Percentiles rank a stretch among this genome's conserved stretches.
These are phyloP conservation scores for Callinectes sapidus DNA, from an alignment of 2,888 invertebrate species.

Conservation along the genomic window DNA sequence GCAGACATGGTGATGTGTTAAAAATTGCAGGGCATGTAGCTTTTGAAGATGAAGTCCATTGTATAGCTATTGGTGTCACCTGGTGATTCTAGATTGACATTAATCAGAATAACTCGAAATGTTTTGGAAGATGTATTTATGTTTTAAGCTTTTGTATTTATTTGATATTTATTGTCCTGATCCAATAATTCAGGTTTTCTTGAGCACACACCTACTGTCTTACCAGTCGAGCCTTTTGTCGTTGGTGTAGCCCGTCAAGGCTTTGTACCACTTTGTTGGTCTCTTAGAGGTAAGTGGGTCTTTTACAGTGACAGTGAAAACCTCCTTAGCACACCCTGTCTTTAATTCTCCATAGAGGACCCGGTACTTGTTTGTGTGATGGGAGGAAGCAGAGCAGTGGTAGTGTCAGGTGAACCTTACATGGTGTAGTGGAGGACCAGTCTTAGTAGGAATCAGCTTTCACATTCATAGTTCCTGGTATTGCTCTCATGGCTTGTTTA, in stretches of 20 bases:
- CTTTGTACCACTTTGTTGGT: constrained; percentile 67
- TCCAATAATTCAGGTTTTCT: constrained; percentile 71
- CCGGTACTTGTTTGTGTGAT: constrained; percentile 5
- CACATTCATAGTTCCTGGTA: constrained; percentile 8
- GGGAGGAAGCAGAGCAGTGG: neutral
- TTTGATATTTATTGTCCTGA: constrained; percentile 68
- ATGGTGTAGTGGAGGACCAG: constrained; percentile 40
- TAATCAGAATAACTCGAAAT: neutral
- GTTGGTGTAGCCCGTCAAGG: constrained; percentile 69
- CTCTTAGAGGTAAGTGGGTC: constrained; percentile 68
- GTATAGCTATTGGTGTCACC: neutral
- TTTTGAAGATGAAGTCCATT: neutral
- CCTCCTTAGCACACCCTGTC: constrained; percentile 50
- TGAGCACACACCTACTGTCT: constrained; percentile 65
- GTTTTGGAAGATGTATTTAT: constrained; percentile 53
- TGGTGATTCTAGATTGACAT: neutral
- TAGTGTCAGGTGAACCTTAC: constrained; percentile 1
- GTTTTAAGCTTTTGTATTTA: constrained; percentile 65
- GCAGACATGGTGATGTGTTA: constrained; percentile 28
- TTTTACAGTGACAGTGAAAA: constrained; percentile 63
- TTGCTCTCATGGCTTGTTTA: constrained; percentile 4
- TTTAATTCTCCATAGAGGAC: constrained; percentile 18
- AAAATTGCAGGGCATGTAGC: neutral
- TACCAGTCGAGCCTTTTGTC: constrained; percentile 68
- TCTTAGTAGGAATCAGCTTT: constrained; percentile 30